A percentile compares a stretch with the other conserved stretches of the same genome.
These are phyloP conservation scores for Pterocles gutturalis DNA, from an alignment of 2,113 vertebrate genomes.

Conservation along the genomic window DNA sequence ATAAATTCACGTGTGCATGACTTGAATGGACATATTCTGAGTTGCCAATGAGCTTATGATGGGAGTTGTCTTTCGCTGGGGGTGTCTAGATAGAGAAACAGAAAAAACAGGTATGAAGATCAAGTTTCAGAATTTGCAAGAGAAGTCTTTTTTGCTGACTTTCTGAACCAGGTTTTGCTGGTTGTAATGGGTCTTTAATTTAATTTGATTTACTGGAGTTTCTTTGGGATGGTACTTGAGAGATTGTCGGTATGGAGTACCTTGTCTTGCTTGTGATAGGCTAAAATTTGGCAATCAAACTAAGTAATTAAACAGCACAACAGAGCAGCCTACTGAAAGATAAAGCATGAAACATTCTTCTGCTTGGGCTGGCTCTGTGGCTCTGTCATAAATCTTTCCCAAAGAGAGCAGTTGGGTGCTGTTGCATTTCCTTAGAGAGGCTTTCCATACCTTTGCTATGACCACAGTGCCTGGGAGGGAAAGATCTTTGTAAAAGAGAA, in stretches of 20 bases:
- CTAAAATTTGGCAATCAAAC: neutral
- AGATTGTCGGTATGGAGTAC: neutral
- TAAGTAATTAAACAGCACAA: neutral
- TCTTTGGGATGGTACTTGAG: neutral
- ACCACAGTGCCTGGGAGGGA: neutral
- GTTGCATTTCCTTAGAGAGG: neutral
- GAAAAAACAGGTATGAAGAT: neutral
- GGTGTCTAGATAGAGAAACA: neutral
- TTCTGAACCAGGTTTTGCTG: neutral
- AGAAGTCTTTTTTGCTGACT: neutral
- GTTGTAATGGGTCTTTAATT: neutral
- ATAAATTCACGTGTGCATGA: neutral
- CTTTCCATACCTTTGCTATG: neutral
- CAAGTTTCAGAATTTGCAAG: neutral
- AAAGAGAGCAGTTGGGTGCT: neutral
- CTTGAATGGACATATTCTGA: neutral
- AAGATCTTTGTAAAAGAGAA: neutral
- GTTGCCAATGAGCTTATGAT: neutral
- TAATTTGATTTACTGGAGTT: neutral
- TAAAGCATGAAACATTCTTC: neutral
- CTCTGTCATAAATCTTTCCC: neutral
- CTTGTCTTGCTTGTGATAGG: neutral
- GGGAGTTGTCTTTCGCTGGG: neutral
- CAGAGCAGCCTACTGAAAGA: neutral
- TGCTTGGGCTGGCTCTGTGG: neutral